Conservation (phyloP, 1,140 invertebrate species). For the Neuroterus valhalla region DNA sequence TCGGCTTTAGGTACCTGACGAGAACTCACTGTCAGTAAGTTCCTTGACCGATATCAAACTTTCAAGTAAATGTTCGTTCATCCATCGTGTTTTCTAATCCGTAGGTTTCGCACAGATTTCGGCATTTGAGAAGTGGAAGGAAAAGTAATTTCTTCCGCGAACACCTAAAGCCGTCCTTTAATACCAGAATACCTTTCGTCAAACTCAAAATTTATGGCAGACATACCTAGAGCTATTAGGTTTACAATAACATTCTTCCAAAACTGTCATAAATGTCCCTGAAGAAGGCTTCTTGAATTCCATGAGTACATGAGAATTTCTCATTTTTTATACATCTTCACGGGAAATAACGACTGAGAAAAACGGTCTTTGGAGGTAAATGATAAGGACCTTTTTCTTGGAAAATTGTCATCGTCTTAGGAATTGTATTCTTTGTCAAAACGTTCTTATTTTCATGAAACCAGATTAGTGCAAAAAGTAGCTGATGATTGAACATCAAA, state of each 20-base stretch:
- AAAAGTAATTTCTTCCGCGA: neutral
- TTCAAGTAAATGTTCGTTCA: neutral
- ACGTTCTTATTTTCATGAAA: neutral
- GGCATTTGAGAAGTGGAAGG: neutral
- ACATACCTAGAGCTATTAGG: too few species aligned
- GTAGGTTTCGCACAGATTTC: neutral
- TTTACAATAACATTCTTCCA: neutral
- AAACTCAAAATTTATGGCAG: too few species aligned
- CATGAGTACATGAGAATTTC: neutral
- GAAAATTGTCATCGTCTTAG: neutral
- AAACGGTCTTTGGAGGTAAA: constrained; percentile 10
- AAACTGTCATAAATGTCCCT: neutral
- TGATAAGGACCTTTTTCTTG: neutral
- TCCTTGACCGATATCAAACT: neutral
- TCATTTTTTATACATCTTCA: constrained; percentile 9
- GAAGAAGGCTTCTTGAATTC: neutral
- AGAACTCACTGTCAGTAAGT: too few species aligned
- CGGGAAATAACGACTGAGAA: constrained; percentile 8
- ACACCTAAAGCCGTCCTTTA: neutral
- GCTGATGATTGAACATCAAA: neutral
- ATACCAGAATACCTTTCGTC: too few species aligned
- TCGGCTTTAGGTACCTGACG: neutral
- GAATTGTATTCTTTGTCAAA: neutral
- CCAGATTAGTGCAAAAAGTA: neutral
- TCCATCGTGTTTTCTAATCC: constrained; percentile 1